Conservation (phyloP, 2,113 vertebrate genomes). For the Toxotes jaculatrix region DNA sequence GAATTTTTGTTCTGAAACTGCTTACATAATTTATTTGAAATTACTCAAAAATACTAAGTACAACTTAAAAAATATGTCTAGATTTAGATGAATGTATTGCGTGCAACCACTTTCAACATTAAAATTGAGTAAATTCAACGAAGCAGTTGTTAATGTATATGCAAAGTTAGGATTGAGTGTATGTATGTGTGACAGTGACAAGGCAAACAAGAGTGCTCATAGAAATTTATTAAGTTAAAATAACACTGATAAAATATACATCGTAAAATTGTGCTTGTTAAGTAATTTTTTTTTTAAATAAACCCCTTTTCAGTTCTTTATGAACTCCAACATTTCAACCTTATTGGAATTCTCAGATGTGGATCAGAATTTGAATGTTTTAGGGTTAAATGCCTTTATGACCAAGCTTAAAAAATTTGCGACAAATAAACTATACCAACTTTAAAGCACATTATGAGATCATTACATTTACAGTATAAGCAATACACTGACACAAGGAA, state of each 20-base stretch:
- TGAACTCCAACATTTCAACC: neutral
- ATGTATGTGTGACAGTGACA: neutral
- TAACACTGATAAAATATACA: constrained; percentile 35
- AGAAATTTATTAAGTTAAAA: constrained; percentile 54
- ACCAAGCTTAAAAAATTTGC: neutral
- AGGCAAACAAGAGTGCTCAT: constrained; percentile 15
- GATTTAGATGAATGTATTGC: too few species aligned
- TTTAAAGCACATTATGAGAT: constrained; percentile 29
- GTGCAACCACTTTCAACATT: too few species aligned
- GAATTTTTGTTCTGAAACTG: too few species aligned
- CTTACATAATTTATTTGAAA: too few species aligned
- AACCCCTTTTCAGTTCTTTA: neutral
- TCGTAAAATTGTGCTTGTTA: neutral
- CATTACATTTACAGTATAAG: constrained; percentile 27
- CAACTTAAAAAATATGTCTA: too few species aligned
- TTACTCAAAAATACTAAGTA: too few species aligned
- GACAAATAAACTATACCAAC: constrained; percentile 25
- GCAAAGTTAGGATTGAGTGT: neutral
- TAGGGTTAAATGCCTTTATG: neutral
- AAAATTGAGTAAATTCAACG: too few species aligned
- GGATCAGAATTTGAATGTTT: neutral
- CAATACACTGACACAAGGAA: constrained; percentile 30
- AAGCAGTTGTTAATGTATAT: neutral
- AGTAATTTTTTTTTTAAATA: constrained; percentile 5
- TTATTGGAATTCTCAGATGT: neutral